phyloP scores from a whole-genome alignment of 2,797 vertebrate genomes.

The Acanthurus leucopareius region DNA sequence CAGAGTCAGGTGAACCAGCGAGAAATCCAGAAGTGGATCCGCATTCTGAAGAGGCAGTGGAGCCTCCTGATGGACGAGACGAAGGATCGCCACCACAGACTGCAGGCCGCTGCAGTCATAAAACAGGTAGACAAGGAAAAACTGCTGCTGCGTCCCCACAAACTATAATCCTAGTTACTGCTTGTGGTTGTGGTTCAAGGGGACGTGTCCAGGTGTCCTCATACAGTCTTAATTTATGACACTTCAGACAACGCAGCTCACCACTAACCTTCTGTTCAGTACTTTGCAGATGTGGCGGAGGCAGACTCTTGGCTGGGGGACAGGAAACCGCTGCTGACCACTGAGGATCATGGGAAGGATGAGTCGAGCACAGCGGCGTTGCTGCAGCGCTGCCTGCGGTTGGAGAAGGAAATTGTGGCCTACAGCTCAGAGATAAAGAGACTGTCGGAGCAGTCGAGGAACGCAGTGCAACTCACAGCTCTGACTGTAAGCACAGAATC shows the following conservation, averaged over 20 bases:
- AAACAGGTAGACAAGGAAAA: constrained; percentile 84
- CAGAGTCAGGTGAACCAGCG: constrained; percentile 56
- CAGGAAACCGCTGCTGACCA: constrained; percentile 83
- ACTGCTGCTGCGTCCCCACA: neutral
- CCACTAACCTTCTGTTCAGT: constrained; percentile 77
- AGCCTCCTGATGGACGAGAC: constrained; percentile 84
- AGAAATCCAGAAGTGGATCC: constrained; percentile 83
- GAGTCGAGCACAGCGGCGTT: constrained; percentile 82
- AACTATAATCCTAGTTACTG: neutral
- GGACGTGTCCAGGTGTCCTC: neutral
- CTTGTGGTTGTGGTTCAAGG: neutral
- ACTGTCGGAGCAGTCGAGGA: constrained; percentile 85
- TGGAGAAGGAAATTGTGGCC: constrained; percentile 85
- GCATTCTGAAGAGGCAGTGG: constrained; percentile 86
- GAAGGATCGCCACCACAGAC: constrained; percentile 65
- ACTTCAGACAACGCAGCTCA: no score
- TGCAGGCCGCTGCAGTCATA: constrained; percentile 86
- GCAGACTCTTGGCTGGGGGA: constrained; percentile 89
- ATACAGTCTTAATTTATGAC: neutral
- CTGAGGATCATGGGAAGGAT: constrained; percentile 86
- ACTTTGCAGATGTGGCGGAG: constrained; percentile 87
- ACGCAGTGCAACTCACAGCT: constrained; percentile 77
- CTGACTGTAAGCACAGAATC: constrained; percentile 78
- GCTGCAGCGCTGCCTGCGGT: constrained; percentile 86
- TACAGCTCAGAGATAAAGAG: constrained; percentile 85